phyloP scores from a whole-genome alignment of 2,113 vertebrate genomes.

The Nothocercus julius region DNA sequence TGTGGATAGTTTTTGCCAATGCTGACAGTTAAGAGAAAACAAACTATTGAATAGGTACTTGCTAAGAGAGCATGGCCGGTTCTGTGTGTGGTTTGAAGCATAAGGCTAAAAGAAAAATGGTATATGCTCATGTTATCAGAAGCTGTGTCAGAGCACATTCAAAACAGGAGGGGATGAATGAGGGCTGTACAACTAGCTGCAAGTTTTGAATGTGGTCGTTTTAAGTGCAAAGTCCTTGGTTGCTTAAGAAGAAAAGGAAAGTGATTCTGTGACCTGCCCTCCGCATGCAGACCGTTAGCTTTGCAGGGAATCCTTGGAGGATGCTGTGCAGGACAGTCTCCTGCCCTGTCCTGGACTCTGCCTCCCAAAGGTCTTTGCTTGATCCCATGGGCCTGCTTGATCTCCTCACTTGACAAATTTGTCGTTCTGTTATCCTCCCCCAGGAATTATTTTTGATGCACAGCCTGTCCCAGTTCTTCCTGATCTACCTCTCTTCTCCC shows the following conservation, averaged over 20 bases:
- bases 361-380: background rate
- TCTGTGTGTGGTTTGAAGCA: background rate
- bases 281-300: background rate
- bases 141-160: background rate
- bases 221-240: background rate
- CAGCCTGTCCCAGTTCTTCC: background rate
- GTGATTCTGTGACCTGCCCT: background rate
- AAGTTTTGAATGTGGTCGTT: rapidly evolving
- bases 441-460: background rate
- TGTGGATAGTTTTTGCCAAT: background rate
- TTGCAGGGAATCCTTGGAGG: background rate
- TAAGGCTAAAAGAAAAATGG: background rate
- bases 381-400: background rate
- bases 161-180: background rate
- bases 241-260: background rate
- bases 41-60: background rate
- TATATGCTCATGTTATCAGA: background rate
- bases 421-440: background rate
- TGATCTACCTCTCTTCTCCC: background rate
- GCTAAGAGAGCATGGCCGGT: background rate
- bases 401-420: background rate
- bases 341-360: background rate
- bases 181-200: rapidly evolving
- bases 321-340: background rate
- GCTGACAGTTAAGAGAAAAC: background rate